A percentile compares a stretch with the other conserved stretches of the same genome.
Evolutionary conservation across 1,140 invertebrate genomes (phyloP).

Genomic region (Listronotus oregonensis): DNA sequence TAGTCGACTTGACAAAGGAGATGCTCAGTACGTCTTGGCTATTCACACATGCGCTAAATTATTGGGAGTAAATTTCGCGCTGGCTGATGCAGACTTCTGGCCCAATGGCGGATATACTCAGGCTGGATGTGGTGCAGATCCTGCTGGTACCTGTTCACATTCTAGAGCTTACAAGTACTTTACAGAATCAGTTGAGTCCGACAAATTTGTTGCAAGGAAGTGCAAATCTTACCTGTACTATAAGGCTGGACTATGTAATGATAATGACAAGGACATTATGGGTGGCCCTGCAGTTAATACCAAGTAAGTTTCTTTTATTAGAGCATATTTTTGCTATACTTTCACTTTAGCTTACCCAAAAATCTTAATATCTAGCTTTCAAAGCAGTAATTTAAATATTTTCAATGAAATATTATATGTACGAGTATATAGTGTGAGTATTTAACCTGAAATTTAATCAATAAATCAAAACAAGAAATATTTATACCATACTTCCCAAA

Average conservation of each 20-base stretch:
- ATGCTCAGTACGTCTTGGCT: slow-evolving; percentile 66
- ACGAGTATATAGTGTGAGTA: too few relatives aligned
- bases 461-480: too few relatives aligned
- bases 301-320: slow-evolving; percentile 10
- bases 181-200: slow-evolving; percentile 15
- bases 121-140: slow-evolving; percentile 66
- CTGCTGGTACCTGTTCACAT: slow-evolving; percentile 58
- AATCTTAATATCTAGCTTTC: neutral
- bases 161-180: slow-evolving; percentile 61
- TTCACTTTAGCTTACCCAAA: too few relatives aligned
- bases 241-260: slow-evolving; percentile 59
- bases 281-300: slow-evolving; percentile 13
- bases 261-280: slow-evolving; percentile 51
- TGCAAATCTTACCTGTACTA: slow-evolving; percentile 63
- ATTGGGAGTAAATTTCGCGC: slow-evolving; percentile 63
- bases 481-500: too few relatives aligned
- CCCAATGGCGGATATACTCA: slow-evolving; percentile 68
- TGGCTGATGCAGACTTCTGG: slow-evolving; percentile 74
- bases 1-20: slow-evolving; percentile 62
- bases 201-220: slow-evolving; percentile 58
- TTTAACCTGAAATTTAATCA: too few relatives aligned
- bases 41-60: slow-evolving; percentile 66
- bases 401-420: too few relatives aligned
- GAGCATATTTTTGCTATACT: too few relatives aligned
- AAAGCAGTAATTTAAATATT: too few relatives aligned